A percentile compares a stretch with the other conserved stretches of the same genome.
These are phyloP conservation scores for Spizella passerina DNA, from an alignment of 2,797 vertebrate genomes.

Conservation along the genomic window DNA sequence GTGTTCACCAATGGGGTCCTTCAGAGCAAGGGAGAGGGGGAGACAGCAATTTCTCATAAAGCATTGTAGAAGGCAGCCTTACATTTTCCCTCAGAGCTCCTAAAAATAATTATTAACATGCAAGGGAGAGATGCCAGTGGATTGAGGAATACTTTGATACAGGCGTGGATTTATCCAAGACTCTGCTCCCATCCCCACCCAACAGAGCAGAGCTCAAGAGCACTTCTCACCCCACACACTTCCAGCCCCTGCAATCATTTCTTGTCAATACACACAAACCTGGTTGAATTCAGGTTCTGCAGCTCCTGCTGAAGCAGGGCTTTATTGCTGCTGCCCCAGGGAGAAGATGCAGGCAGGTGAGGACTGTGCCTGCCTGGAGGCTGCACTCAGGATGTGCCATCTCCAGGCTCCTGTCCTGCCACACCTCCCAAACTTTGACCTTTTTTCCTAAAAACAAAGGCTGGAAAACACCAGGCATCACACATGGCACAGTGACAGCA, in stretches of 20 bases:
- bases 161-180: background rate
- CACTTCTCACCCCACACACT: background rate
- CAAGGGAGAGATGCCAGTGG: background rate
- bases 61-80: constrained; percentile 19
- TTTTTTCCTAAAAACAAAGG: background rate
- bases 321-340: background rate
- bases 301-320: background rate
- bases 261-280: background rate
- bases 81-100: constrained; percentile 16
- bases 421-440: background rate
- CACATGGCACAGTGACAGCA: background rate
- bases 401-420: background rate
- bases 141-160: background rate
- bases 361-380: background rate
- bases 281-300: background rate
- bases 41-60: background rate
- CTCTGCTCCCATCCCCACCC: background rate
- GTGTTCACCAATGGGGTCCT: constrained; percentile 29
- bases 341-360: background rate
- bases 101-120: constrained; percentile 32
- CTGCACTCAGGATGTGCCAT: background rate
- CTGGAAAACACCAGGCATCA: background rate
- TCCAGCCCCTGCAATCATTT: background rate
- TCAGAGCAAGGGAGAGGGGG: background rate
- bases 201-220: background rate